Base-by-base conservation (phyloP, 2,888 invertebrate species). In the Pseudococcus longispinus region DNA sequence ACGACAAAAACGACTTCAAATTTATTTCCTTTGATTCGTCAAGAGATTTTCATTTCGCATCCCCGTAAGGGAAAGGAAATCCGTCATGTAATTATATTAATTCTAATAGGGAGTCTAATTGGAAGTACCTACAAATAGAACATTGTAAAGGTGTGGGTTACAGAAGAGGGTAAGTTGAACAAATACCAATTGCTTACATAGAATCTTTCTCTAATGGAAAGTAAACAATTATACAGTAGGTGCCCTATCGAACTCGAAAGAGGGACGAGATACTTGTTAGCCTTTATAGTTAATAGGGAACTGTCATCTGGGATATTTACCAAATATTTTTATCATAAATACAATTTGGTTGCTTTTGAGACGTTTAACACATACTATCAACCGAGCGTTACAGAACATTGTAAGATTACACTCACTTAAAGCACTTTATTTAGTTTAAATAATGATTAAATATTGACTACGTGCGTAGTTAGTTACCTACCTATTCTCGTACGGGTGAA, bases 121-220 rank as follows among this genome's bases (percentile, higher is more conserved):
- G 85, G 85, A 85, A 85, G 85, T 85, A 85, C 85, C 85, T 70
- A 85, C 85, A 85, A 85, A 85, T 37, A 85, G 85, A 85, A 70
- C 85, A 85, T 18, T 42, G 85, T 42, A 70, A 85, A 85, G 85
- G 85, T 85, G 85, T 85, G 44, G 85, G 85, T 44, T 42, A 60
- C 65, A 42, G 42, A 42, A 70, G 70, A 65, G 84, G 85, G 85
- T 85, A 85, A 37, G 85, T 85, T 85, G 65, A 85, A 70, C 85
- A 85, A 85, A 85, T 85, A 85, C 85, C 85, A 85, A 85, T 85
- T 85, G 85, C 60, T 85, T 85, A 85, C 85, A 85, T 85, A 85
- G 85, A 85, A 85, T 85, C 85, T 85, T 85, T 85, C 85, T 85
- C 85, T 85, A 85, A 85, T 85, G 85, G 85, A 85, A 85, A 85